These are phyloP conservation scores for Pseudococcus longispinus DNA, from an alignment of 2,888 invertebrate species.

Conservation along the genomic window DNA sequence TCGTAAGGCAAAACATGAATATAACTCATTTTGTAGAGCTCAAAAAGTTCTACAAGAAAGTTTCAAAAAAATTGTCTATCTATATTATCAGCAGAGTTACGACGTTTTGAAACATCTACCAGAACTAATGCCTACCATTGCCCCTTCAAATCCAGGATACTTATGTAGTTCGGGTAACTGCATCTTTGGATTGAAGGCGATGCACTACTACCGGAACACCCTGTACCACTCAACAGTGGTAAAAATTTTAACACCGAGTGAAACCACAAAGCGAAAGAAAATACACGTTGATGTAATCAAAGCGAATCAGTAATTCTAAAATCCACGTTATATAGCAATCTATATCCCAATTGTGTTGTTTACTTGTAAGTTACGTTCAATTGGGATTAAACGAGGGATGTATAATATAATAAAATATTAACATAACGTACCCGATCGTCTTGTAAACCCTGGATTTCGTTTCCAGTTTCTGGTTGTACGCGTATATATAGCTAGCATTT, in stretches of 20 bases:
- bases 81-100: too few relatives aligned
- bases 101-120: too few relatives aligned
- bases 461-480: not conserved
- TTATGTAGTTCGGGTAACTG: too few relatives aligned
- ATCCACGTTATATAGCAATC: not conserved
- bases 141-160: too few relatives aligned
- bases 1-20: too few relatives aligned
- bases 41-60: too few relatives aligned
- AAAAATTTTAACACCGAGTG: not conserved
- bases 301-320: not conserved
- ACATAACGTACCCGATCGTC: slow-evolving; percentile 31
- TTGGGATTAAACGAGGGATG: slow-evolving; percentile 35
- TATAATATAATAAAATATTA: slow-evolving; percentile 39
- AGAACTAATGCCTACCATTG: too few relatives aligned
- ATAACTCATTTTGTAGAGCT: too few relatives aligned
- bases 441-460: slow-evolving; percentile 25
- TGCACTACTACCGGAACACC: too few relatives aligned
- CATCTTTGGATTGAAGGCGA: too few relatives aligned
- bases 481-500: not conserved
- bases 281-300: not conserved
- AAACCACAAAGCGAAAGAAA: not conserved
- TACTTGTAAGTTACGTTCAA: slow-evolving; percentile 38
- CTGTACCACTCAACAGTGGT: not conserved
- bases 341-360: slow-evolving; percentile 30
- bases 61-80: too few relatives aligned